Evolutionary conservation across 2,888 invertebrate genomes (phyloP), one percentile per base, ranked within the genome.

Genomic region (Troides aeacus): DNA sequence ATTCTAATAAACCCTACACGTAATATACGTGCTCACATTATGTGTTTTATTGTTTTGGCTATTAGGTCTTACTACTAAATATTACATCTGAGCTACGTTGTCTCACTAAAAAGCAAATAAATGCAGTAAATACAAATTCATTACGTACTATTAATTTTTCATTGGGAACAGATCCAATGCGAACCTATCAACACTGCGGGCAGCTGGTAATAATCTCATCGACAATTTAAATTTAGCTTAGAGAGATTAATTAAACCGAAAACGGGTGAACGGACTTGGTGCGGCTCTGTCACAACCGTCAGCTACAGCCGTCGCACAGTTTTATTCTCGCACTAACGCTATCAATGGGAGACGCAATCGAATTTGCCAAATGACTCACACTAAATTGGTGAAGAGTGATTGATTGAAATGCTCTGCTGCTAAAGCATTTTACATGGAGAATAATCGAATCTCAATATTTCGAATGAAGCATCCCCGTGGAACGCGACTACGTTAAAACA

Each of bases 361-460:
- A 89, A 87, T 89, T 88, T 86, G 84, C 86, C 84, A 90, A 90
- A 89, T 88, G 86, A 89, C 81, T 87, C 86, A 85, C 81, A 83
- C 87, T 85, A 86, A 89, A 90, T 88, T 89, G 86, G 82, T 86
- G 82, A 85, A 85, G 84, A 87, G 86, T 89, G 89, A 90, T 89
- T 89, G 89, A 89, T 90, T 86, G 86, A 84, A 88, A 84, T 79
- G 84, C 77, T 83, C 78, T 79, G 74, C 78, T 73, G 80, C 82
- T 80, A 84, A 86, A 86, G 82, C 81, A 84, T 87, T 87, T 86
- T 84, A 84, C 81, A 79, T 76, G 73, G 78, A 77, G 78, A 81
- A 86, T 88, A 87, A 88, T 88, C 83, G 81, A 84, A 86, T 85
- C 79, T 78, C 82, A 84, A 86, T 86, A 84, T 87, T 85, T 84